Base-by-base conservation (phyloP, 1,140 invertebrate species). In the Melitaea cinxia region DNA sequence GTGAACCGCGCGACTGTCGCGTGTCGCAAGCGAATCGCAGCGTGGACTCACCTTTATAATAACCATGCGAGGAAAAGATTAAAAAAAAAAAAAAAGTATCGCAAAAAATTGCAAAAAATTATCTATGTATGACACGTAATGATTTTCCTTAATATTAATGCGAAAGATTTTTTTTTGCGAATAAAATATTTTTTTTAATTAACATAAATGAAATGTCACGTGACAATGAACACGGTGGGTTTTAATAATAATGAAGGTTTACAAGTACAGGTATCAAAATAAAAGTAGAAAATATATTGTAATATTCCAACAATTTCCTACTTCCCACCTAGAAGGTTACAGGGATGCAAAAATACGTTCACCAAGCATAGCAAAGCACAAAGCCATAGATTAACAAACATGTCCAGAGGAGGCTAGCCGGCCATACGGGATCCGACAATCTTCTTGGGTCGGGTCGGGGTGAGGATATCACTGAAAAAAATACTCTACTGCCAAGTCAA, bases 391-490 rank as follows among this genome's bases (percentile, higher is more conserved):
- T 52, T 70, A 65, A 77, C 68, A 85, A 82, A 78, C 66, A 81
- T 73, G 70, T 83, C 77, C 76, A 80, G 78, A 85, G 88, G 85
- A 88, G 85, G 88, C 82, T 88, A 88, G 88, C 88, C 88, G 85
- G 82, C 80, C 76, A 83, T 80, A 80, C 78, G 78, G 82, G 82
- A 83, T 79, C 78, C 80, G 81, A 82, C 42, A 47, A 47, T 81
- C 77, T 83, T 85, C 84, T 75, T 70, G 80, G 80, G 79, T 83
- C 80, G 73, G 85, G 85, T 84, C 82, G 82, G 82, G 84, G 84
- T 85, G 84, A 84, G 84, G 89, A 82, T 77, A 88, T 47, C 89
- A 91, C 91, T 91, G 91, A 91, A 91, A 91, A 88, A 91, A 88
- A 91, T 83, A 85, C 85, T 91, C 90, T 91, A 91, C 85, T 88